phyloP scores from a whole-genome alignment of 2,888 invertebrate genomes.

The Cybosia mesomella region DNA sequence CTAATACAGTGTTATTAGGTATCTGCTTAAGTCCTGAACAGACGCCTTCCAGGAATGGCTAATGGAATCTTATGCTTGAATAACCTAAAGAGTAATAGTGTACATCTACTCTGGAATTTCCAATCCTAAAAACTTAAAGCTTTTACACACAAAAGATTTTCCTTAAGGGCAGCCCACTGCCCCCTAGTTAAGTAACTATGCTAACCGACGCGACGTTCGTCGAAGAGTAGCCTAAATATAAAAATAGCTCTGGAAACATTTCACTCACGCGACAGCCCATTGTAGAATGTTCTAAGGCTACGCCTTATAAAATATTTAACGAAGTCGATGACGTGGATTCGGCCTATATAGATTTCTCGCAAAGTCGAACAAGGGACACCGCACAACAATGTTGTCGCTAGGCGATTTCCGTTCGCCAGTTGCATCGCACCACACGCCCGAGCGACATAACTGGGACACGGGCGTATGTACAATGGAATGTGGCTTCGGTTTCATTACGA shows the following conservation, averaged over 20 bases:
- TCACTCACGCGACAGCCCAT: neutral
- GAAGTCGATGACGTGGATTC: conserved; percentile 31
- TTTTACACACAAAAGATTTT: neutral
- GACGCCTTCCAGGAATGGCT: neutral
- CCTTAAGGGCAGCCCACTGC: neutral
- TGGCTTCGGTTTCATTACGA: neutral
- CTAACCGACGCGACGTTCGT: neutral
- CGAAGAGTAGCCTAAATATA: neutral
- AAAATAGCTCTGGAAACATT: neutral
- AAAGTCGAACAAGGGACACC: conserved; percentile 62
- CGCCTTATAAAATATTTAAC: neutral
- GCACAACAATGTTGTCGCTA: conserved; percentile 83
- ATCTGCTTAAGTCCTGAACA: neutral
- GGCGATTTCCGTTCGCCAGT: conserved; percentile 81
- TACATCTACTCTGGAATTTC: no score
- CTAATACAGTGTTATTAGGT: neutral
- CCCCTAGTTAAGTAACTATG: neutral
- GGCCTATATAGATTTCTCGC: conserved; percentile 38
- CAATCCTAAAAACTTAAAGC: neutral
- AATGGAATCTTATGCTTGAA: neutral
- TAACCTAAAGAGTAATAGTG: neutral
- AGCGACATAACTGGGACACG: conserved; percentile 80
- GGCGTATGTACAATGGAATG: conserved; percentile 49
- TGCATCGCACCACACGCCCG: conserved; percentile 64
- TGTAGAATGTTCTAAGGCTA: neutral